These are phyloP conservation scores for Lepus timidus DNA, from an alignment of 2,113 vertebrate genomes.

Conservation along the genomic window DNA sequence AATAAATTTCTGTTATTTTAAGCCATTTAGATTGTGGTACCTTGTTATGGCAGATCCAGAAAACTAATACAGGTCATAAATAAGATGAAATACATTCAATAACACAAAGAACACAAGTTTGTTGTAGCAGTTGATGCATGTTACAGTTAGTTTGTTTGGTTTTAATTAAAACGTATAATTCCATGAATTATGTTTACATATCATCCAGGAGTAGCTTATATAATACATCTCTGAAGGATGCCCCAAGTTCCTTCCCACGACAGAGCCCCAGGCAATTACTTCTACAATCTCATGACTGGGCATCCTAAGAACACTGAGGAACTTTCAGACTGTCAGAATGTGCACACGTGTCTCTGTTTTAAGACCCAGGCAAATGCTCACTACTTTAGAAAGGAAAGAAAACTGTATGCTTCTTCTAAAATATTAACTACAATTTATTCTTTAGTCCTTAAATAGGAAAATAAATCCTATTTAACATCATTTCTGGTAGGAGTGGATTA, in stretches of 20 bases:
- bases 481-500: neutral
- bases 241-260: conserved; percentile 1
- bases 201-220: neutral
- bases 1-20: conserved; percentile 47
- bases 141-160: conserved; percentile 24
- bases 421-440: conserved; percentile 4
- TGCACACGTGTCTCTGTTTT: neutral
- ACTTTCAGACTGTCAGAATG: conserved; percentile 38
- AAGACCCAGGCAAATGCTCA: conserved; percentile 24
- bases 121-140: neutral
- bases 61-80: conserved; percentile 40
- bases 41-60: neutral
- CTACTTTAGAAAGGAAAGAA: neutral
- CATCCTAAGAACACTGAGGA: neutral
- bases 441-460: conserved; percentile 32
- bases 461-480: conserved; percentile 11
- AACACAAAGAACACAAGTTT: neutral
- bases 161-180: conserved; percentile 11
- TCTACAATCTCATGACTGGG: neutral
- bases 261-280: neutral
- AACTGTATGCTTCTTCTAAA: neutral
- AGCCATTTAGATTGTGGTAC: neutral
- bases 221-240: neutral
- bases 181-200: neutral
- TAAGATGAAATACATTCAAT: neutral